Base-by-base conservation (phyloP, 2,113 vertebrate genomes). In the Zeus faber region DNA sequence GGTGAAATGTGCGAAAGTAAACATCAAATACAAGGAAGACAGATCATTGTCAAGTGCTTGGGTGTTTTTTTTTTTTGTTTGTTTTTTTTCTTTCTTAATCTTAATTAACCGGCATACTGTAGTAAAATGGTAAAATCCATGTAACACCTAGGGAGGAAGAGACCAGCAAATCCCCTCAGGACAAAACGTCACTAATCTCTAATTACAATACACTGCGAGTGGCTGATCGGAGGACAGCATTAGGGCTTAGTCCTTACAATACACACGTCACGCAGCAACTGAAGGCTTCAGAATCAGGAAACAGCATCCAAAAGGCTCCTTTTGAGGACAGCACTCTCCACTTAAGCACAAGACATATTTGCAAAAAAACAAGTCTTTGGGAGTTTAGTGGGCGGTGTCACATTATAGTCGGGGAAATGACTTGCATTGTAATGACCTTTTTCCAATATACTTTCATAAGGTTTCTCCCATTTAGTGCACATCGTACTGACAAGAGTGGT, bases 121-220 rank as follows among this genome's bases (percentile, higher is more conserved):
- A 47, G 49, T 49, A 56, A 66, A 23, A 57, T 16, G 59, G 54
- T 59, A 71, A 55, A 65, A 82, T 70, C 58, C 7, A 5, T 44
- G 51, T 27, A n/a, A n/a, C 49, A 47, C 51, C 51, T 63, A 59
- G 33, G 35, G 72, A 88, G 87, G 83, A 86, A 61, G 58, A 84
- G 83, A 64, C 89, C 89, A 80, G 89, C 89, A 68, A 43, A 80
- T 83, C 88, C 87, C 54, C 76, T 53, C 44, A 67, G 60, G 69
- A 18, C 6, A 55, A 65, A 70, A 52, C 25, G 23, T 2, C 62
- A 55, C 29, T 54, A 22, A 41, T 51, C 58, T 58, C 54, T 77
- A 59, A 61, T 49, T 40, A 54, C 24, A 6, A 45, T 29, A 64
- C 17, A 53, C 51, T 70, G 49, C 39, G 60, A 47, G 65, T 31